phyloP scores from a whole-genome alignment of 2,888 invertebrate genomes.

The Allygus modestus region DNA sequence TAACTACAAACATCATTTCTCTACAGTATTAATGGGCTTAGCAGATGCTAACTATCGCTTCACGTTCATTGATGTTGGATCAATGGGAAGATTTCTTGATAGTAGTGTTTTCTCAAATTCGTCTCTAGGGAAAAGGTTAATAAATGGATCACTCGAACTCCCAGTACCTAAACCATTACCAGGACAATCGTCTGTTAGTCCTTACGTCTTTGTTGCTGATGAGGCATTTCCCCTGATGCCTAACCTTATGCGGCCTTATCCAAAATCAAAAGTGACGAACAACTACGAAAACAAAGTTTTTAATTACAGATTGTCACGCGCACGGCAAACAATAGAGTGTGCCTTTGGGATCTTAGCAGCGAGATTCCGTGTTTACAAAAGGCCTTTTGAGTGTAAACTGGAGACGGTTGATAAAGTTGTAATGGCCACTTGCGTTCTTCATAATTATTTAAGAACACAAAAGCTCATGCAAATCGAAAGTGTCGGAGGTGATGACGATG shows the following conservation, averaged over 20 bases:
- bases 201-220: constrained; percentile 55
- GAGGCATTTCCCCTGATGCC: constrained; percentile 35
- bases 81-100: constrained; percentile 70
- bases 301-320: constrained; percentile 62
- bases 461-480: background rate
- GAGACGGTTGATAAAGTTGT: constrained; percentile 18
- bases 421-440: constrained; percentile 42
- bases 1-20: constrained; percentile 71
- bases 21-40: constrained; percentile 70
- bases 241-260: constrained; percentile 55
- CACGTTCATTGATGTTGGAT: constrained; percentile 70
- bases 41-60: constrained; percentile 71
- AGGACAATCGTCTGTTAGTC: constrained; percentile 44
- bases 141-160: constrained; percentile 63
- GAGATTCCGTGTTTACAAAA: constrained; percentile 60
- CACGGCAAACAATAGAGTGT: constrained; percentile 49
- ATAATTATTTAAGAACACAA: constrained; percentile 33
- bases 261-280: constrained; percentile 24
- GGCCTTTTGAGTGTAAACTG: constrained; percentile 30
- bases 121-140: constrained; percentile 66
- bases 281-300: constrained; percentile 49
- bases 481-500: background rate
- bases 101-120: constrained; percentile 70
- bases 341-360: constrained; percentile 60
- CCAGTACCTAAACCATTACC: constrained; percentile 66